Percentiles rank a stretch among this genome's conserved stretches.
These are phyloP conservation scores for Platyrinchus mystaceus DNA, from an alignment of 2,797 vertebrate genomes.

Conservation along the genomic window DNA sequence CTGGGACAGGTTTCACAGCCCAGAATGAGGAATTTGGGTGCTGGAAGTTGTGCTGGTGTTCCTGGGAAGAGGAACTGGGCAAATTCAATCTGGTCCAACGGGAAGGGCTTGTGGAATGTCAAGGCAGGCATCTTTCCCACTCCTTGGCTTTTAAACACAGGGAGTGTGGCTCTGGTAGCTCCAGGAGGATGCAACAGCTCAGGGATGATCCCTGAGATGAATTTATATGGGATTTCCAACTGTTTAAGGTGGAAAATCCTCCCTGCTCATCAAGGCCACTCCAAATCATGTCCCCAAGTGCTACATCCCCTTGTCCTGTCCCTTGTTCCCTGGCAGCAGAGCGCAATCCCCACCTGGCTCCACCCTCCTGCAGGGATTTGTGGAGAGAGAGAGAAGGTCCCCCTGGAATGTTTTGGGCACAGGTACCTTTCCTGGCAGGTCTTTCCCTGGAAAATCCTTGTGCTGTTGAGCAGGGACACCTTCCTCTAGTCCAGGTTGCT, in stretches of 20 bases:
- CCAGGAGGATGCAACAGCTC: background rate
- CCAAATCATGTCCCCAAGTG: background rate
- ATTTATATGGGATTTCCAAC: background rate
- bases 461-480: background rate
- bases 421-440: background rate
- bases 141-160: background rate
- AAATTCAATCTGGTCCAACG: background rate
- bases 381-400: background rate
- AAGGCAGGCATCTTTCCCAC: background rate
- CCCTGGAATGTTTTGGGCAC: background rate
- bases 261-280: fast-evolving
- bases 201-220: background rate
- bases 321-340: background rate
- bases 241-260: background rate
- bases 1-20: background rate
- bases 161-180: background rate
- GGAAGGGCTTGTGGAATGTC: background rate
- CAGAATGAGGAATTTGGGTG: background rate
- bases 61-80: background rate
- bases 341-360: background rate
- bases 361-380: background rate
- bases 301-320: background rate
- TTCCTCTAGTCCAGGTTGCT: background rate
- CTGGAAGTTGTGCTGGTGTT: background rate
- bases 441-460: background rate